phyloP scores from a whole-genome alignment of 2,888 invertebrate genomes.

The Nasonia oneida region DNA sequence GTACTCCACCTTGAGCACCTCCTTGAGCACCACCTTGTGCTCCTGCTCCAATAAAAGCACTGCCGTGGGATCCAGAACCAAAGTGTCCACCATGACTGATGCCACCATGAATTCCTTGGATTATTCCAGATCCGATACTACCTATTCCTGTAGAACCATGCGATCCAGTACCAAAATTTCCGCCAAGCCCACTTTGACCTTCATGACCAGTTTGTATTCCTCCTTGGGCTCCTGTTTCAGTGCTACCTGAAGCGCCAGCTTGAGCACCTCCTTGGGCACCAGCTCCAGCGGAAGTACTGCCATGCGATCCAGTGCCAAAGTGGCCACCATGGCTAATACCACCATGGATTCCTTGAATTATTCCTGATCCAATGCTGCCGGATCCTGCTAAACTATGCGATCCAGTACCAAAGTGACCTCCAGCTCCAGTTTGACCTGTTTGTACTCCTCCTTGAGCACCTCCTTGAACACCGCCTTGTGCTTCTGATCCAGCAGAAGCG shows the following conservation, averaged over 20 bases:
- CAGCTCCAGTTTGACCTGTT: not conserved
- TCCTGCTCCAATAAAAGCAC: not conserved
- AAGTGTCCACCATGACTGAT: slow-evolving; percentile 13
- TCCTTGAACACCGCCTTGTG: slow-evolving; percentile 1
- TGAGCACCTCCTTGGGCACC: not conserved
- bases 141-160: not conserved
- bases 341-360: not conserved
- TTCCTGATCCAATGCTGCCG: slow-evolving; percentile 10
- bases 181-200: not conserved
- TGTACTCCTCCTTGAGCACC: slow-evolving; percentile 6
- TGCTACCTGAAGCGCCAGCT: not conserved
- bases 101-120: not conserved
- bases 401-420: not conserved
- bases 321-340: not conserved
- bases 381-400: not conserved
- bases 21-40: not conserved
- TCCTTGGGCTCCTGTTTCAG: not conserved
- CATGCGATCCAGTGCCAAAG: not conserved
- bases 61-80: not conserved
- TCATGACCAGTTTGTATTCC: not conserved
- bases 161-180: not conserved
- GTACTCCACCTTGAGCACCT: slow-evolving; percentile 7
- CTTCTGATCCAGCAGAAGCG: not conserved
- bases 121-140: not conserved
- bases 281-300: not conserved